Percentiles rank a stretch among this genome's conserved stretches.
phyloP scores from a whole-genome alignment of 2,888 invertebrate genomes.

The Drosophila limbata region DNA sequence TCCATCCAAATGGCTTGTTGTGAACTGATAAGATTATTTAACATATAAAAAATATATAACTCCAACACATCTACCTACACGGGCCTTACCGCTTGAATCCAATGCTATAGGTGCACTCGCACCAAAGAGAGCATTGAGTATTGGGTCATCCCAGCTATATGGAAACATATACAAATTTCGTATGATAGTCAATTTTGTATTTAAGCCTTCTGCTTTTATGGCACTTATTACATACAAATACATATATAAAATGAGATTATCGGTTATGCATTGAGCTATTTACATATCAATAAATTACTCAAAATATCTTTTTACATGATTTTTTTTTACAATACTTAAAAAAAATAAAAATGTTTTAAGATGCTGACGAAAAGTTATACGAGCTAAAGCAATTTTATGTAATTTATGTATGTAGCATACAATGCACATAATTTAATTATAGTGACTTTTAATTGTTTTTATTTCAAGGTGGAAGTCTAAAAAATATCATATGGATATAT shows the following conservation, averaged over 20 bases:
- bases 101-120: conserved; percentile 47
- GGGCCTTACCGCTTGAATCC: conserved; percentile 20
- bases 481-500: neutral
- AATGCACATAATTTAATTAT: conserved; percentile 6
- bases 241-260: conserved; percentile 81
- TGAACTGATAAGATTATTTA: conserved; percentile 66
- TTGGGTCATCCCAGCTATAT: conserved; percentile 38
- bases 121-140: conserved; percentile 58
- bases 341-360: neutral
- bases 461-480: neutral
- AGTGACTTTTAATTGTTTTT: conserved; percentile 9
- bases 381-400: neutral
- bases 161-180: conserved; percentile 30
- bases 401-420: neutral
- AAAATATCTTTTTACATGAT: conserved; percentile 15
- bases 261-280: conserved; percentile 24
- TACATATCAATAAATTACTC: conserved; percentile 21
- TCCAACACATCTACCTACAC: conserved; percentile 33
- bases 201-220: conserved; percentile 70
- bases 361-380: neutral
- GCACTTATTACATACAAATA: conserved; percentile 72
- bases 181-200: conserved; percentile 57
- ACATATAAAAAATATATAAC: conserved; percentile 63
- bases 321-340: conserved; percentile 3
- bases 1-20: conserved; percentile 59